A percentile compares a stretch with the other conserved stretches of the same genome.
These are phyloP conservation scores for Enteromius trimaculatus DNA, from an alignment of 2,797 vertebrate genomes.

Conservation along the genomic window DNA sequence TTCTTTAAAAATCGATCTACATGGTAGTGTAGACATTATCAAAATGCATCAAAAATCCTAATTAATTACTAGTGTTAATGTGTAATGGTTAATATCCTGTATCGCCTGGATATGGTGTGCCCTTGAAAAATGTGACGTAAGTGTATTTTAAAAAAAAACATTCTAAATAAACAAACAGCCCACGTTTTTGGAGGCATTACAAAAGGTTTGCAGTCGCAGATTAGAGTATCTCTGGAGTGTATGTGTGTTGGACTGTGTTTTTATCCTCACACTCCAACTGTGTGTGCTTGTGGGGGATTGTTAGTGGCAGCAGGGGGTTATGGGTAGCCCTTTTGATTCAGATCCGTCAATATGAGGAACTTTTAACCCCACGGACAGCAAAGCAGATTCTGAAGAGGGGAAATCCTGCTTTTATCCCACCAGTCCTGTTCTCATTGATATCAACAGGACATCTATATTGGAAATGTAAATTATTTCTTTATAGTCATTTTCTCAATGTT, in stretches of 20 bases:
- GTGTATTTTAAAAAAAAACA: background rate
- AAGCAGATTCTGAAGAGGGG: constrained; percentile 12
- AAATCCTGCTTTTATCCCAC: constrained; percentile 11
- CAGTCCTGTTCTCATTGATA: background rate
- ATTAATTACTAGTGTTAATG: background rate
- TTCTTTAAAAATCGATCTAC: background rate
- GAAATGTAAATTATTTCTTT: background rate
- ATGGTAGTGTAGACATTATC: background rate
- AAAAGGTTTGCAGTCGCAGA: constrained; percentile 19
- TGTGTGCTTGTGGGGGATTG: constrained; percentile 29
- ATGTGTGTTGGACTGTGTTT: background rate
- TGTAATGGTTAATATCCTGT: background rate
- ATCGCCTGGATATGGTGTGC: background rate
- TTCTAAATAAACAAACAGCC: constrained; percentile 15
- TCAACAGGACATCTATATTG: constrained; percentile 22
- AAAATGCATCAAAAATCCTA: background rate
- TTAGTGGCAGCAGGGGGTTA: constrained; percentile 41
- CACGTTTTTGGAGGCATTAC: constrained; percentile 3
- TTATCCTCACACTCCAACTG: constrained; percentile 18
- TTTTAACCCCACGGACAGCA: constrained; percentile 47
- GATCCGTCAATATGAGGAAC: constrained; percentile 35
- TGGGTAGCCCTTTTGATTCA: constrained; percentile 45
- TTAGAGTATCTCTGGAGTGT: background rate
- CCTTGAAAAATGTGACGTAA: background rate
- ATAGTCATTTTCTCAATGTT: background rate